Evolutionary conservation across 2,888 invertebrate genomes (phyloP), one percentile per base, ranked within the genome.

Genomic region (Ariolimax columbianus): DNA sequence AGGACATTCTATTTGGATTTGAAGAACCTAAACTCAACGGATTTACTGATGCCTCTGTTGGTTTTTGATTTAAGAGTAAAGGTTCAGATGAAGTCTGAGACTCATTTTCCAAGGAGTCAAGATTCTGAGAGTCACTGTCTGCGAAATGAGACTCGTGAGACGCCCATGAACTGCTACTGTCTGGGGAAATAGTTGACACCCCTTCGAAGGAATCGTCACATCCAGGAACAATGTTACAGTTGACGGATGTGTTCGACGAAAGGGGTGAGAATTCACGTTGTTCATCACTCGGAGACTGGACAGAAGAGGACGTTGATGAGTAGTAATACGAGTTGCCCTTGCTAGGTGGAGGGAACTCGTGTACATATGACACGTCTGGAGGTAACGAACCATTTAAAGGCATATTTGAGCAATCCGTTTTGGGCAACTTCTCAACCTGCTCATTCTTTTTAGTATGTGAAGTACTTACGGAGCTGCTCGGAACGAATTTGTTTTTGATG

Each of bases 261-360:
- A 83, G 36, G 9, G 83, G 83, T 0, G 83, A 83, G 40, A 83
- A 83, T 51, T 83, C 83, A 1, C 83, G 47, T 19, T 77, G 59
- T 26, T 83, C 83, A 6, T 83, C 83, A 43, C 26, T 83, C 11
- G 68, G 66, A 1, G 83, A 68, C n/a, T 77, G 66, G 23, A 63
- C n/a, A 23, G 83, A 83, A 2, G 83, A 83, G 26, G 83, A 83
- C 14, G 83, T 77, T 19, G 83, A 38, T 0, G 83, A 83, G 51
- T 83, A 43, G 51, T 77, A 83, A 30, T 83, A 83, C 7, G n/a
- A 30, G n/a, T 36, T 77, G 6, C 68, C 47, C 4, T 33, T 26
- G 38, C 51, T 47, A 7, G 63, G 26, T 7, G 83, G 68, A 19
- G 83, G 83, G 26, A 43, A 63, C 30, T 63, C 78, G n/a, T n/a